Conservation (phyloP, 92 coral and sea anemone genomes). For the Siderastrea radians region DNA sequence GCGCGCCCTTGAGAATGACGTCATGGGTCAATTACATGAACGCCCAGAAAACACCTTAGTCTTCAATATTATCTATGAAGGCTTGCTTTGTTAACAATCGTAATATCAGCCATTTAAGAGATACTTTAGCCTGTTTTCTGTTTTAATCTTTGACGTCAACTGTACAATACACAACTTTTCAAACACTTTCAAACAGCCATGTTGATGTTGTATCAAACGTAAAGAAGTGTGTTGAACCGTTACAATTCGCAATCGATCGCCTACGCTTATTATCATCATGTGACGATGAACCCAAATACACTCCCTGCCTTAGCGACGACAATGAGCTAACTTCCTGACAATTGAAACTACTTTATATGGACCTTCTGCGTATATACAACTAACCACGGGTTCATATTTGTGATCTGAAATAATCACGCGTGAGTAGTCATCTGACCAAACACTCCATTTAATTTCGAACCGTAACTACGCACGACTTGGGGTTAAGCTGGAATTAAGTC, state of each 20-base stretch:
- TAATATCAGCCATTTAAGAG: neutral
- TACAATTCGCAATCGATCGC: neutral
- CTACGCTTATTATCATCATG: constrained; percentile 20
- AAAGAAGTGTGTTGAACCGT: neutral
- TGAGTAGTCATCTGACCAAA: neutral
- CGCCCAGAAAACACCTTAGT: constrained; percentile 43
- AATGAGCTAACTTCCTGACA: constrained; percentile 38
- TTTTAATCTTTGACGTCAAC: constrained; percentile 20
- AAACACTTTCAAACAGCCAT: constrained; percentile 5
- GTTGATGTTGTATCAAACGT: neutral
- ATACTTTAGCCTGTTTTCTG: neutral
- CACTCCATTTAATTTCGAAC: neutral
- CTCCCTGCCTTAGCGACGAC: constrained; percentile 33
- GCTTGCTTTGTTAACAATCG: neutral
- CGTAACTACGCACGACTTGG: neutral
- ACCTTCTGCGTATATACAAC: constrained; percentile 23
- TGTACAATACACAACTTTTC: neutral
- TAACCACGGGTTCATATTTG: neutral
- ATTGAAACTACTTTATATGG: constrained; percentile 17
- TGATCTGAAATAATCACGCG: neutral
- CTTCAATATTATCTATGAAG: neutral
- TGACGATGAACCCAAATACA: neutral
- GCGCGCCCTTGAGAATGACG: constrained; percentile 36
- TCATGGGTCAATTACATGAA: neutral
- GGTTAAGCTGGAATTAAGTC: neutral